Percentiles rank a stretch among this genome's conserved stretches.
Conservation (phyloP, 2,888 invertebrate genomes). For the Oxytorus armatus region DNA sequence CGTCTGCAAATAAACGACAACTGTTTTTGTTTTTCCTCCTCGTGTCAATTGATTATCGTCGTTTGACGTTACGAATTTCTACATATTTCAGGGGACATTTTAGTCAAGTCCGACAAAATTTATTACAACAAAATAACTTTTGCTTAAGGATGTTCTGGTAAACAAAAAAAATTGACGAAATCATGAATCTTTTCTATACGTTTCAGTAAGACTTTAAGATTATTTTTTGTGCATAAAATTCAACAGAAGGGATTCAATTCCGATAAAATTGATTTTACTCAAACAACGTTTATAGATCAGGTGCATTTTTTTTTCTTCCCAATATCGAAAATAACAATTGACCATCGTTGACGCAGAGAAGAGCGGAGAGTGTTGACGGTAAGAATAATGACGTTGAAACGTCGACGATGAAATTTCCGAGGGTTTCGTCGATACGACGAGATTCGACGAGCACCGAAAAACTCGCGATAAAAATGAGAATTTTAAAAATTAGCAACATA, state of each 20-base stretch:
- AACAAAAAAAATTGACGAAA: too few species aligned
- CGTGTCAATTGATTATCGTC: neutral
- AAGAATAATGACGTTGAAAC: slow-evolving; percentile 67
- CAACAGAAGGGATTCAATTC: too few species aligned
- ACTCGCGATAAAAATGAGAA: slow-evolving; percentile 24
- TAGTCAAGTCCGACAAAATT: neutral
- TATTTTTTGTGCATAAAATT: too few species aligned
- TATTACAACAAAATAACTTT: neutral
- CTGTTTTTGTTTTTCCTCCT: neutral
- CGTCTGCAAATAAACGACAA: slow-evolving; percentile 66
- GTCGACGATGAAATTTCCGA: slow-evolving; percentile 70
- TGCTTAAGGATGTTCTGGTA: neutral
- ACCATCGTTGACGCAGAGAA: slow-evolving; percentile 73
- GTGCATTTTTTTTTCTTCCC: slow-evolving; percentile 19
- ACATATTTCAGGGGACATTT: neutral
- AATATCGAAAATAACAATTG: slow-evolving; percentile 23
- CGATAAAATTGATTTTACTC: neutral
- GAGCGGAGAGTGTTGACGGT: slow-evolving; percentile 70
- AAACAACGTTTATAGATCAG: neutral
- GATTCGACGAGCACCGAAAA: slow-evolving; percentile 31
- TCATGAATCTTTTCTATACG: too few species aligned
- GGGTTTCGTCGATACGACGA: slow-evolving; percentile 60
- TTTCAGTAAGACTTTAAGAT: too few species aligned
- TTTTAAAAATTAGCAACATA: slow-evolving; percentile 26
- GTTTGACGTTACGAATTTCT: neutral